Base-by-base conservation (phyloP, 2,797 vertebrate species). In the Oreochromis grahami region DNA sequence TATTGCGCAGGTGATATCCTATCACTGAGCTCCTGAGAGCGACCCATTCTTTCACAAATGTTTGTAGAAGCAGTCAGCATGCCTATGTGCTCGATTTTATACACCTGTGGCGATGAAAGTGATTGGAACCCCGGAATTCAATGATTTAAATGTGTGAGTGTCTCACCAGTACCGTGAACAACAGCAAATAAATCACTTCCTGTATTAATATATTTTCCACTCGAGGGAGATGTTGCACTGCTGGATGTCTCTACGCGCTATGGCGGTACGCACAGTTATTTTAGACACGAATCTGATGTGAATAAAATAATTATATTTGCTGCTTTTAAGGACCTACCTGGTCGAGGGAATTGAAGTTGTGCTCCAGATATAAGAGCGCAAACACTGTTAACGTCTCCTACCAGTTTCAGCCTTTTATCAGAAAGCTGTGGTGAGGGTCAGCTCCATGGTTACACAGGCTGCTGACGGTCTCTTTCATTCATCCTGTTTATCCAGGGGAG, bases 351-450 rank as follows among this genome's bases (percentile, higher is more conserved):
- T 45, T 70, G 8, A 70, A 70, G n/a, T 24, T 24, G 24, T 13
- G 58, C 58, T 63, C 19, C 13, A 9, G 2, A 43, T 10, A 63
- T 41, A 76, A 86, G 26, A 72, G 0, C 68, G 29, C 41, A 38
- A 8, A 9, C 41, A 5, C 55, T 12, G 53, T 38, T 24, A 4
- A 29, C 45, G 51, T 56, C 14, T 81, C 43, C 48, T 70, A 65
- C 65, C 6, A 26, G 32, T n/a, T 78, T 51, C 45, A 78, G 76
- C 43, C 68, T 90, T 89, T 84, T 91, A 76, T 93, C 76, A 93
- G 83, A 74, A 76, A 70, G 82, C 68, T 84, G 12, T 60, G 45
- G 50, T 70, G 65, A 87, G 10, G 81, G 58, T 21, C 6, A 34
- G 86, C 85, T 88, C 86, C 86, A 89, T 90, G 84, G 89, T 84